These are phyloP conservation scores for Chiloscyllium plagiosum DNA, from an alignment of 2,113 vertebrate species.

Conservation along the genomic window DNA sequence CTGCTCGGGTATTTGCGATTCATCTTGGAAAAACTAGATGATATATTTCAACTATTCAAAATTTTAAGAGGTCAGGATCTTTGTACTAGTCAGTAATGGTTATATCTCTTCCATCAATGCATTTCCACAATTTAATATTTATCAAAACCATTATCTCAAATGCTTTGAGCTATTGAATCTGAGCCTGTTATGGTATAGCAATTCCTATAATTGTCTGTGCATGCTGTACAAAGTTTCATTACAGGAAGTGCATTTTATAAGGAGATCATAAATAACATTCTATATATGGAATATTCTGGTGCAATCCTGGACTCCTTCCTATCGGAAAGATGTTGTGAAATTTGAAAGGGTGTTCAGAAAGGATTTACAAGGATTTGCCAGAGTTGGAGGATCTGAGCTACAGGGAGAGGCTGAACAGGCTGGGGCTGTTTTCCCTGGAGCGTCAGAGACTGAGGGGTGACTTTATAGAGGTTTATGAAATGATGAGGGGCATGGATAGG, in stretches of 20 bases:
- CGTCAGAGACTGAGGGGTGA: too few species aligned
- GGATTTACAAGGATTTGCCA: too few species aligned
- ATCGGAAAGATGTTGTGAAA: too few species aligned
- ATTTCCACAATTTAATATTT: not conserved
- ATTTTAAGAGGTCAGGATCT: not conserved
- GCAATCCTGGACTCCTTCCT: too few species aligned
- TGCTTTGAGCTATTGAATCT: constrained; percentile 15
- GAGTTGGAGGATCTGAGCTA: too few species aligned
- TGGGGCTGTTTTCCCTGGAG: too few species aligned
- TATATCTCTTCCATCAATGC: not conserved
- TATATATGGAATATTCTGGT: not conserved
- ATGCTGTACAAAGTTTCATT: not conserved
- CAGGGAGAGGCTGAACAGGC: too few species aligned
- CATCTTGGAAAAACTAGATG: not conserved
- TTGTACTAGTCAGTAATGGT: not conserved
- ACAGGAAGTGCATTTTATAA: not conserved
- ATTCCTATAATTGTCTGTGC: not conserved
- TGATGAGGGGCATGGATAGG: too few species aligned
- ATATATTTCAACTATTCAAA: constrained; percentile 15
- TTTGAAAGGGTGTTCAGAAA: too few species aligned
- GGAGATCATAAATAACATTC: not conserved
- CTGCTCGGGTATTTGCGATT: not conserved
- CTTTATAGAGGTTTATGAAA: too few species aligned
- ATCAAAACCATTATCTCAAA: constrained; percentile 25
- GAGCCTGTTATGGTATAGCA: not conserved